phyloP scores from a whole-genome alignment of 1,140 invertebrate species.

The Mesaphorura yosii region DNA sequence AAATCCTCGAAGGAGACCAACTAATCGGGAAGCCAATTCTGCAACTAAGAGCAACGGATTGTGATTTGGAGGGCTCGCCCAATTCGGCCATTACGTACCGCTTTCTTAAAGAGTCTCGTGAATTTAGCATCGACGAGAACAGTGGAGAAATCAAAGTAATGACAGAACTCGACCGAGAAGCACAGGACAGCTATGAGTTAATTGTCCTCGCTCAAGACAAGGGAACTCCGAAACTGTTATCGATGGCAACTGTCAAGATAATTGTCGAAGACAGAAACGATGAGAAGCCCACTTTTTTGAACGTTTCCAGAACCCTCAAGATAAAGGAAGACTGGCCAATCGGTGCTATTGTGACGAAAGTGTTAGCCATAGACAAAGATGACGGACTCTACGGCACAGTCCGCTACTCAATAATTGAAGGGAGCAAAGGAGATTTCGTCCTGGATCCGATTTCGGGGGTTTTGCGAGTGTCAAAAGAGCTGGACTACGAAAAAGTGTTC shows the following conservation, averaged over 20 bases:
- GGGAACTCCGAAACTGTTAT: conserved; percentile 45
- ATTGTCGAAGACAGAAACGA: conserved; percentile 84
- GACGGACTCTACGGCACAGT: conserved; percentile 63
- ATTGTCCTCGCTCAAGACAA: conserved; percentile 58
- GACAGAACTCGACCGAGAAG: conserved; percentile 62
- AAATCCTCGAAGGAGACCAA: conserved; percentile 37
- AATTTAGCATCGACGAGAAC: conserved; percentile 67
- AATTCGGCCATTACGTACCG: conserved; percentile 67
- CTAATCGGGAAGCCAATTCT: conserved; percentile 38
- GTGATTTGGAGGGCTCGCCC: conserved; percentile 35
- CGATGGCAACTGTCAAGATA: conserved; percentile 62
- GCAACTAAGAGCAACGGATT: conserved; percentile 41
- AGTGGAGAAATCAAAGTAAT: conserved; percentile 66
- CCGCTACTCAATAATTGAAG: conserved; percentile 55
- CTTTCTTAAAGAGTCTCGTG: conserved; percentile 62
- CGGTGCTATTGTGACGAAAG: conserved; percentile 38
- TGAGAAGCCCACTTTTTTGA: conserved; percentile 63
- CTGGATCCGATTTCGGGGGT: conserved; percentile 73
- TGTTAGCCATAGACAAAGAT: conserved; percentile 71
- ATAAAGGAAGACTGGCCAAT: conserved; percentile 78
- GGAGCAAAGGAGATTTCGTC: conserved; percentile 46
- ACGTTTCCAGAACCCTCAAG: conserved; percentile 54
- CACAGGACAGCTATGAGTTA: conserved; percentile 67
- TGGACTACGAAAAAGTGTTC: conserved; percentile 80
- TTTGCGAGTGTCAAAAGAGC: conserved; percentile 55